Conservation (phyloP, 2,797 vertebrate species). For the Brachymystax lenok region DNA sequence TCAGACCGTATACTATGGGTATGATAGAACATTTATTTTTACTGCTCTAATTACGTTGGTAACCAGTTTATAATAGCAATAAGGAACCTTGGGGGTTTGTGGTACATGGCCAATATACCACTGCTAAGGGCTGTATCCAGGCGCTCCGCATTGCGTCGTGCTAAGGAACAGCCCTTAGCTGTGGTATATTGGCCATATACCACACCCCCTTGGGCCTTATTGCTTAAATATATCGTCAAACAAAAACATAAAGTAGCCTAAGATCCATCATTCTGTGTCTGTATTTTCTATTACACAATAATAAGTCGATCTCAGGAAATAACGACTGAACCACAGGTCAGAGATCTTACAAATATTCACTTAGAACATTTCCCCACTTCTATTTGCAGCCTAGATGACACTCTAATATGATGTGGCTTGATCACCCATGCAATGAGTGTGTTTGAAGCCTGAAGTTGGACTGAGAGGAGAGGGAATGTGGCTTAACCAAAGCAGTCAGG, state of each 20-base stretch:
- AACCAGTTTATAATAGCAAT: no score
- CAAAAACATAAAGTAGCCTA: background rate
- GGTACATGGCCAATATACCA: no score
- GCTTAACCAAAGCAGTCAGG: constrained; percentile 1
- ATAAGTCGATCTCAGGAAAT: background rate
- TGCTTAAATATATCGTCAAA: background rate
- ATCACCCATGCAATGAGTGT: constrained; percentile 12
- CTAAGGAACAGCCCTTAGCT: no score
- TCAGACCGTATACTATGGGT: no score
- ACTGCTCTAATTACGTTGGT: no score
- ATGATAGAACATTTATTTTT: no score
- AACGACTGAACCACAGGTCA: background rate
- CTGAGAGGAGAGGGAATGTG: background rate
- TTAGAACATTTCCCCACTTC: background rate
- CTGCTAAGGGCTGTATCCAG: no score
- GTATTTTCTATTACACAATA: background rate
- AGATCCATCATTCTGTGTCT: background rate
- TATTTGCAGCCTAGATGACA: background rate
- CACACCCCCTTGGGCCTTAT: no score
- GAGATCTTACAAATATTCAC: background rate
- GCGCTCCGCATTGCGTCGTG: no score
- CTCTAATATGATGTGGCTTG: background rate
- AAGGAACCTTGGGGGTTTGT: no score
- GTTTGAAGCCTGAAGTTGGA: background rate
- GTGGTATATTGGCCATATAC: no score